A percentile compares a stretch with the other conserved stretches of the same genome.
Conservation (phyloP, 2,888 invertebrate genomes). For the Scelioninae gen. 2 region DNA sequence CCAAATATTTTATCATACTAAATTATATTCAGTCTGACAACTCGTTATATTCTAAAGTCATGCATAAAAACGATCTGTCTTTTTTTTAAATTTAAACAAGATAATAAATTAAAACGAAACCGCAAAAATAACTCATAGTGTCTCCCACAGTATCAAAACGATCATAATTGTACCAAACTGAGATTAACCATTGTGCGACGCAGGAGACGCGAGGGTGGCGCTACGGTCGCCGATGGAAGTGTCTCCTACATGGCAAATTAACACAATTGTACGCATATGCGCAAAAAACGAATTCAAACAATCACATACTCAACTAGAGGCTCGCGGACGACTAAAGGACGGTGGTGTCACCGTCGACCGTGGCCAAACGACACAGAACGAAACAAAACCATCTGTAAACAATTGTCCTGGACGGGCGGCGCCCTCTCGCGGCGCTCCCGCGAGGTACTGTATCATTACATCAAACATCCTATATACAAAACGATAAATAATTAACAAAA, state of each 20-base stretch:
- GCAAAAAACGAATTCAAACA: constrained; percentile 13
- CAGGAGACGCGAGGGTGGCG: background rate
- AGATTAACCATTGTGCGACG: constrained; percentile 8
- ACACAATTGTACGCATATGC: constrained; percentile 7
- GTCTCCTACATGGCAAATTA: background rate
- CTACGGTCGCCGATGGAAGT: background rate
- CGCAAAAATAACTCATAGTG: constrained; percentile 13
- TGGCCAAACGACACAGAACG: constrained; percentile 1
- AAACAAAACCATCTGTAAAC: constrained; percentile 14
- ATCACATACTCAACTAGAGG: constrained; percentile 3
- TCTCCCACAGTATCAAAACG: background rate
- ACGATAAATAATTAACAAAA: constrained; percentile 43
- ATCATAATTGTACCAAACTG: constrained; percentile 1
- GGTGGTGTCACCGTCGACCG: background rate
- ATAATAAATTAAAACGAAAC: background rate
- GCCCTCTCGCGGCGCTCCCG: constrained; percentile 18
- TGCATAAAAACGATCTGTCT: background rate
- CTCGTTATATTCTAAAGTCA: background rate
- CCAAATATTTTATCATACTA: background rate
- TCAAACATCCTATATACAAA: constrained; percentile 47
- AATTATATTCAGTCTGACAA: background rate
- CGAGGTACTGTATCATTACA: constrained; percentile 15
- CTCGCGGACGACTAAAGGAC: background rate
- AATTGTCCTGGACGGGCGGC: constrained; percentile 32
- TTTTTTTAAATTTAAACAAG: too few relatives aligned